Evolutionary conservation across 2,113 vertebrate genomes (phyloP).

Genomic region (Salvator merianae): DNA sequence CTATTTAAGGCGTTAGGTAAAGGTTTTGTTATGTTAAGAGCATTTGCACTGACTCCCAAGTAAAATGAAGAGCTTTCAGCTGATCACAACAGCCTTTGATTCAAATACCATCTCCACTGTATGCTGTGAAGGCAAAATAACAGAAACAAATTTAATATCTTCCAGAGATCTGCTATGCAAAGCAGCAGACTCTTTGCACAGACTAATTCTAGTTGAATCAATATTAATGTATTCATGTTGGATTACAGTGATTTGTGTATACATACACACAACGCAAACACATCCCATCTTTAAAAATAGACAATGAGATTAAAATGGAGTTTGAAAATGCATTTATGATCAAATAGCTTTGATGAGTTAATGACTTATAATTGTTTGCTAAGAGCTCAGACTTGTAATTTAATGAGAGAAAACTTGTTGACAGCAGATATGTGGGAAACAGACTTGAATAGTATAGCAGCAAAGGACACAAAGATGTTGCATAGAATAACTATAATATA

Average conservation of each 20-base stretch:
- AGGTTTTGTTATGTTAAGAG: slow-evolving; percentile 28
- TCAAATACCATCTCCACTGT: not conserved
- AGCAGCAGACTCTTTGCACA: slow-evolving; percentile 15
- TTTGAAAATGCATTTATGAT: slow-evolving; percentile 57
- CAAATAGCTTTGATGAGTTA: slow-evolving; percentile 70
- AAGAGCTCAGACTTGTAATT: slow-evolving; percentile 31
- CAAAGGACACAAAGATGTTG: slow-evolving; percentile 2
- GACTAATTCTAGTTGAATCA: slow-evolving; percentile 44
- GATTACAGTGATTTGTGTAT: slow-evolving; percentile 48
- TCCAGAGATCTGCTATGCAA: slow-evolving; percentile 14
- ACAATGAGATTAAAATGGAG: slow-evolving; percentile 58
- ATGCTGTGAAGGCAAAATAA: slow-evolving; percentile 19
- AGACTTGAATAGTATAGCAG: slow-evolving; percentile 41
- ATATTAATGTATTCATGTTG: slow-evolving; percentile 59
- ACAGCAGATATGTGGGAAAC: slow-evolving; percentile 52
- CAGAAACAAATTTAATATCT: slow-evolving; percentile 34
- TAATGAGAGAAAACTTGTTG: slow-evolving; percentile 63
- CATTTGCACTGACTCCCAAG: slow-evolving; percentile 20
- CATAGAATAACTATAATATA: not conserved
- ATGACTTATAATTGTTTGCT: slow-evolving; percentile 71
- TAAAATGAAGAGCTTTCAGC: slow-evolving; percentile 29
- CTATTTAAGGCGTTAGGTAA: slow-evolving; percentile 24
- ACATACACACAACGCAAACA: slow-evolving; percentile 49
- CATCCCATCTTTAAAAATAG: slow-evolving; percentile 59
- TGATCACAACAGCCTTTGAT: slow-evolving; percentile 15